Conservation (phyloP, 2,797 vertebrate genomes). For the Pangasius larnaudii region DNA sequence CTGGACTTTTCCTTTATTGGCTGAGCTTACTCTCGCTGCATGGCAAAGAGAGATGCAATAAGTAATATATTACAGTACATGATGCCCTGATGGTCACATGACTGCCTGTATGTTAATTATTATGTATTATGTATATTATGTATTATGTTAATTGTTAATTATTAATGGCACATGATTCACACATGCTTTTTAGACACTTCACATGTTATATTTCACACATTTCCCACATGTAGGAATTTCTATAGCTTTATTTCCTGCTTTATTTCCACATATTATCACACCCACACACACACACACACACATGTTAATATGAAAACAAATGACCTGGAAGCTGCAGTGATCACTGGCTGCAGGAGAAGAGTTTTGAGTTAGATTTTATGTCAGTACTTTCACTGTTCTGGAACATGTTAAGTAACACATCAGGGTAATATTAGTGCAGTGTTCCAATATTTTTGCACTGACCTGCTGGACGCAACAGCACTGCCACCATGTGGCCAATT, state of each 20-base stretch:
- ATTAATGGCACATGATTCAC: not conserved
- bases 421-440: not conserved
- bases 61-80: too few relatives aligned
- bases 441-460: not conserved
- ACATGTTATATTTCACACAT: not conserved
- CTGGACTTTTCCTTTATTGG: too few relatives aligned
- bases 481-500: conserved; percentile 23
- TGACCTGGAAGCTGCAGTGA: not conserved
- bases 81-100: not conserved
- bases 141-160: too few relatives aligned
- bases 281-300: too few relatives aligned
- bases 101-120: too few relatives aligned
- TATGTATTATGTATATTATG: too few relatives aligned
- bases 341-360: not conserved
- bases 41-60: too few relatives aligned
- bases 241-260: too few relatives aligned
- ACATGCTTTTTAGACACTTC: not conserved
- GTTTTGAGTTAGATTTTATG: not conserved
- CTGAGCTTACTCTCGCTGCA: too few relatives aligned
- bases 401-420: not conserved
- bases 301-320: not conserved
- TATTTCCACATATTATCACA: not conserved
- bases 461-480: not conserved
- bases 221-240: not conserved
- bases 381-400: not conserved